Percentiles rank a stretch among this genome's conserved stretches.
phyloP scores from a whole-genome alignment of 2,113 vertebrate genomes.

The Amphilophus citrinellus region DNA sequence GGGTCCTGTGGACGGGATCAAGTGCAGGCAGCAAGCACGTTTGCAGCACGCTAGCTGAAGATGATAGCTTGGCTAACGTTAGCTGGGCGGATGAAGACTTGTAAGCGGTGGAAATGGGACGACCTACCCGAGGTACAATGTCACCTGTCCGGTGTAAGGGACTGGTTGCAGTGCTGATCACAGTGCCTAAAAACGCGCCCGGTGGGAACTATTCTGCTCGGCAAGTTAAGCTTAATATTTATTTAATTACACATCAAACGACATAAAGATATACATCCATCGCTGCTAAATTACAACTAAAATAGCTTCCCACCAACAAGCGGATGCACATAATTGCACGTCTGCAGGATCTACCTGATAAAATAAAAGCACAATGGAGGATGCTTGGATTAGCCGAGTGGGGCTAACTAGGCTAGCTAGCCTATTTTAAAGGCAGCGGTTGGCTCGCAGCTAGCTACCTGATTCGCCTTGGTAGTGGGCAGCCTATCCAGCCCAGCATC shows the following conservation, averaged over 20 bases:
- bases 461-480: conserved; percentile 84
- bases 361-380: conserved; percentile 45
- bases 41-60: conserved; percentile 65
- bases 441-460: conserved; percentile 70
- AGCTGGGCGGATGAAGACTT: conserved; percentile 53
- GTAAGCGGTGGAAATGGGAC: conserved; percentile 47
- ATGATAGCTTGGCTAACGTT: conserved; percentile 67
- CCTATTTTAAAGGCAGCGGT: conserved; percentile 21
- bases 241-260: conserved; percentile 50
- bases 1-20: conserved; percentile 16
- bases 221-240: conserved; percentile 43
- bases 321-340: conserved; percentile 14
- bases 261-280: conserved; percentile 27
- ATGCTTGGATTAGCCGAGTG: conserved; percentile 39
- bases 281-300: conserved; percentile 17
- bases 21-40: conserved; percentile 58
- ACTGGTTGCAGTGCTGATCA: conserved; percentile 16
- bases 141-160: conserved; percentile 59
- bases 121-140: conserved; percentile 62
- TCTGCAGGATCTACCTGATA: conserved; percentile 12
- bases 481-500: conserved; percentile 83
- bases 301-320: conserved; percentile 26
- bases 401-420: conserved; percentile 44
- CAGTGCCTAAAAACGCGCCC: not conserved
- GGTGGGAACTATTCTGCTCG: not conserved